These are phyloP conservation scores for Macrobrachium rosenbergii DNA, from an alignment of 1,140 invertebrate genomes.

Conservation along the genomic window DNA sequence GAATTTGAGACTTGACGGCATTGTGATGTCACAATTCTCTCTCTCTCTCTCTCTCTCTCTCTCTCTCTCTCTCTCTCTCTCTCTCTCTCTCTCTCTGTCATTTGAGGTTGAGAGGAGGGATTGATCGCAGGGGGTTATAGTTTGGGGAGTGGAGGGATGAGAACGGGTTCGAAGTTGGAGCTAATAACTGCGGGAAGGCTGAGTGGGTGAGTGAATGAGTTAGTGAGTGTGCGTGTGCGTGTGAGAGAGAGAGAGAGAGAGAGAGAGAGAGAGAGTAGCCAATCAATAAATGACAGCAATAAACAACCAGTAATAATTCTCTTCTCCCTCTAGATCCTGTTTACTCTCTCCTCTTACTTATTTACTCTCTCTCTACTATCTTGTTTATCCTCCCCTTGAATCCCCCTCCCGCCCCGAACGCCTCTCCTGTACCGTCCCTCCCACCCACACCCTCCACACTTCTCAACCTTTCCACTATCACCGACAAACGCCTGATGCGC, in stretches of 20 bases:
- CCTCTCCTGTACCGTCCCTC: neutral
- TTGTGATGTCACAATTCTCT: neutral
- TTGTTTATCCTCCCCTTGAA: neutral
- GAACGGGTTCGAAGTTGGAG: neutral
- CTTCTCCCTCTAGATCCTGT: neutral
- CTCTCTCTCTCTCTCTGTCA: conserved; percentile 23
- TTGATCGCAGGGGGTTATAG: neutral
- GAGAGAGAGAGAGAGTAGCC: conserved; percentile 7
- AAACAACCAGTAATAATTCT: conserved; percentile 2
- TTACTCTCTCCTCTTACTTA: neutral
- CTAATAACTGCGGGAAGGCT: too few species aligned
- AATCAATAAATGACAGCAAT: too few species aligned
- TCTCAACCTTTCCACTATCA: neutral
- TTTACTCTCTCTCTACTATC: neutral
- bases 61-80: conserved; percentile 28
- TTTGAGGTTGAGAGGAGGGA: neutral
- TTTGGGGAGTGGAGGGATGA: neutral
- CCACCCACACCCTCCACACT: neutral
- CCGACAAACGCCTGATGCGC: neutral
- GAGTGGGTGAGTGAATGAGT: too few species aligned
- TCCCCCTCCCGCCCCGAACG: neutral
- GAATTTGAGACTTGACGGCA: too few species aligned
- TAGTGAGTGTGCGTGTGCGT: neutral
- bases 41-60: conserved; percentile 31
- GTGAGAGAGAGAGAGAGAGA: conserved; percentile 15